phyloP scores from a whole-genome alignment of 2,888 invertebrate species.

The Heliconius charithonia region DNA sequence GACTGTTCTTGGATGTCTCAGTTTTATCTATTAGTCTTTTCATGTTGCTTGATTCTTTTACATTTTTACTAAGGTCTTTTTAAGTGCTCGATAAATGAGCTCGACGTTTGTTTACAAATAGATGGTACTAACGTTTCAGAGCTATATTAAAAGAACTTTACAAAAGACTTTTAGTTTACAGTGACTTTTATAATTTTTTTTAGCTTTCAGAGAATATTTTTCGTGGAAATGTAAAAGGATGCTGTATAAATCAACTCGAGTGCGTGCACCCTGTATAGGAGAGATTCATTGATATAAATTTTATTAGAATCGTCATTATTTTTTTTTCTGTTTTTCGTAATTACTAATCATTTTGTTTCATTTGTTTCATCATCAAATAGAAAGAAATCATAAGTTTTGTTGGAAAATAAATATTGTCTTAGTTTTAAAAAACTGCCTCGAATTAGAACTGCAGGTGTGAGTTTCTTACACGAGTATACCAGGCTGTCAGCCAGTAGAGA shows the following conservation, averaged over 20 bases:
- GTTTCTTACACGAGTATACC: too few relatives aligned
- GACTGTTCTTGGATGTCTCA: conserved; percentile 49
- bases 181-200: conserved; percentile 1
- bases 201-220: not conserved
- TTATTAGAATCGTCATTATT: not conserved
- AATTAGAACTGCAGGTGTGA: too few relatives aligned
- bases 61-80: conserved; percentile 5
- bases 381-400: too few relatives aligned
- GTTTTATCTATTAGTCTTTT: conserved; percentile 42
- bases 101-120: not conserved
- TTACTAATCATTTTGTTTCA: not conserved
- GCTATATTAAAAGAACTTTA: conserved; percentile 1
- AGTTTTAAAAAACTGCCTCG: too few relatives aligned
- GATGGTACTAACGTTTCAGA: not conserved
- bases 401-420: too few relatives aligned
- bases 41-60: conserved; percentile 35
- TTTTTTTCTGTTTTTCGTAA: not conserved
- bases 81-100: not conserved
- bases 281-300: not conserved
- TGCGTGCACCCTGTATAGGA: not conserved
- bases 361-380: too few relatives aligned
- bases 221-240: not conserved
- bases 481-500: too few relatives aligned
- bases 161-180: not conserved
- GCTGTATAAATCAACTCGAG: not conserved